Base-by-base conservation (phyloP, 1,140 invertebrate genomes). In the Eulimnadia texana region DNA sequence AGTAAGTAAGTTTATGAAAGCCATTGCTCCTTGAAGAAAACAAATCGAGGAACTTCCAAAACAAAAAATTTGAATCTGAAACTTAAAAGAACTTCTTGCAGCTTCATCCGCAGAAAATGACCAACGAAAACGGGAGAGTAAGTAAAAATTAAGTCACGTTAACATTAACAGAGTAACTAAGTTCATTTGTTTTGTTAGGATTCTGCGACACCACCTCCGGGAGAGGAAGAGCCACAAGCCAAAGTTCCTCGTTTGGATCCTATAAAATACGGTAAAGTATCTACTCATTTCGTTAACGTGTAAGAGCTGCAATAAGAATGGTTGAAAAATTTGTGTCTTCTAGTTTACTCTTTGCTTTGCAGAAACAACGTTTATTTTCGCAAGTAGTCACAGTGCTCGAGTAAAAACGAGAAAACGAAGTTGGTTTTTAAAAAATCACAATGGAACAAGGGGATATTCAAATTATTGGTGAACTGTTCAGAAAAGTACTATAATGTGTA, bases 121-220 rank as follows among this genome's bases (percentile, higher is more conserved):
- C 55, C 0, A 57, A 57, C 22, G 55, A 57, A 57, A 57, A 57
- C 22, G 55, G 55, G 20, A 27, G 55, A 27, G 55, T 57, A 57
- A 57, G 33, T 42, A 19, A 11, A 22, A 0, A 11, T 16, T 11
- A 25, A 16, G 2, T 6, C 22, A 9, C 3, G 54, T 1, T 23
- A 56, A 13, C 20, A 23, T 13, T 27, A 25, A 29, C 22, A 11
- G 22, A 27, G 23, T 23, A 3, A 22, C 16, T 28, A 3, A 29
- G 25, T 13, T 42, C 1, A 57, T 23, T 57, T 28, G n/a, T 29
- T 19, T 0, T 24, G 9, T 23, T 20, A 57, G 55, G 29, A 29
- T 16, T 57, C 55, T 2, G 29, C 55, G 27, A 27, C 55, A 29
- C 55, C 55, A 16, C 55, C 55, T 2, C 27, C 27, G 29, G 55